Percentiles rank a stretch among this genome's conserved stretches.
Conservation (phyloP, 2,797 vertebrate species). For the Acrocephalus scirpaceus region DNA sequence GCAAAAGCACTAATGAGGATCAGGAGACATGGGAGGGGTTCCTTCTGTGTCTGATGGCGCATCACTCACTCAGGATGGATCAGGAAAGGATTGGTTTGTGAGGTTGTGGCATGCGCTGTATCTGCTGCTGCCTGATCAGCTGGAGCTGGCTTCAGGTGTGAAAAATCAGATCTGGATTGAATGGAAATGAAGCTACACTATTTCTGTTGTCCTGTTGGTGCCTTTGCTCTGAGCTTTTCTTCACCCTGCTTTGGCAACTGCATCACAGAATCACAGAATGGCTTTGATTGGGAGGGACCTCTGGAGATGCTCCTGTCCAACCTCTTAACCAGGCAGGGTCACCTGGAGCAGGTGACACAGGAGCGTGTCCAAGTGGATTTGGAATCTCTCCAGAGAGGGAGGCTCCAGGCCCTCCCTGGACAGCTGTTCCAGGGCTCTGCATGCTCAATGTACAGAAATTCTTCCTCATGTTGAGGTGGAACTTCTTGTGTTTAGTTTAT, state of each 20-base stretch:
- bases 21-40: background rate
- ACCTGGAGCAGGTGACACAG: background rate
- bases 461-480: background rate
- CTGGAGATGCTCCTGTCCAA: background rate
- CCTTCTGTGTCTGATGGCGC: background rate
- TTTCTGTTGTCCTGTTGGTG: background rate
- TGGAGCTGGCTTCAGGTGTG: background rate
- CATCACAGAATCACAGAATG: background rate
- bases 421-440: background rate
- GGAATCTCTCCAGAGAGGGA: accelerated
- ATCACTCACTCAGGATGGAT: background rate
- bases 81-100: background rate
- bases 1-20: background rate
- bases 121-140: background rate
- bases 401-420: background rate
- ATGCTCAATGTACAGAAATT: accelerated
- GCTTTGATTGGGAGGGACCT: background rate
- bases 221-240: background rate
- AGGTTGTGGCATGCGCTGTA: background rate
- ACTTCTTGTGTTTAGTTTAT: background rate
- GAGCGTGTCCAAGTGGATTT: accelerated
- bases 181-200: background rate
- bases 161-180: background rate
- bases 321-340: background rate
- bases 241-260: background rate